A percentile compares a stretch with the other conserved stretches of the same genome.
These are phyloP conservation scores for Chrysotoxum bicinctum DNA, from an alignment of 2,888 invertebrate species.

Conservation along the genomic window DNA sequence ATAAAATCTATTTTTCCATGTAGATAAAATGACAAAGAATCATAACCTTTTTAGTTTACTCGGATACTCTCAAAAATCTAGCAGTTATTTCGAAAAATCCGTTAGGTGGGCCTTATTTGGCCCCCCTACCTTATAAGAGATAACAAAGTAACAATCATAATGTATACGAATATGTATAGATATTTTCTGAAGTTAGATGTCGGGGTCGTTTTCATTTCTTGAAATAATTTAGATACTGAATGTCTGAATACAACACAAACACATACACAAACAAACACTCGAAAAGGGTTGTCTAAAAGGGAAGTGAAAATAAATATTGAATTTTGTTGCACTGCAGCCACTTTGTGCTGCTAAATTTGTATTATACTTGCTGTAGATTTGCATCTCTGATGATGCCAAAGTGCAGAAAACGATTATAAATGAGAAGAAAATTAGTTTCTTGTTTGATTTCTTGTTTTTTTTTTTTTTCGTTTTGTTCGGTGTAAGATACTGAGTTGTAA, in stretches of 20 bases:
- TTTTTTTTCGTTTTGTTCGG: neutral
- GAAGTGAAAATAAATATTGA: constrained; percentile 18
- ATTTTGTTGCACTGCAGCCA: constrained; percentile 4
- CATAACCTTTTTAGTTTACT: no score
- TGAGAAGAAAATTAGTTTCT: neutral
- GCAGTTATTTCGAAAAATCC: no score
- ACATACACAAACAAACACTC: no score
- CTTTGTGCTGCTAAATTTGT: neutral
- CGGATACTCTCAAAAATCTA: no score
- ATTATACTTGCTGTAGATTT: neutral
- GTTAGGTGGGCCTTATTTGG: no score
- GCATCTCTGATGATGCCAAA: constrained; percentile 9
- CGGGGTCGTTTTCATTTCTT: constrained; percentile 15
- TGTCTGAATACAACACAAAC: neutral
- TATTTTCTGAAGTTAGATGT: neutral
- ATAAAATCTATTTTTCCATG: no score
- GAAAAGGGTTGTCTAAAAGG: neutral
- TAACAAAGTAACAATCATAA: constrained; percentile 38
- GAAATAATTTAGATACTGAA: constrained; percentile 19
- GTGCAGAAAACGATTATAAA: neutral
- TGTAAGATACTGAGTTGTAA: neutral
- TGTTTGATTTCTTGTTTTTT: neutral
- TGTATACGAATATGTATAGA: neutral
- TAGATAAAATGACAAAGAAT: no score
- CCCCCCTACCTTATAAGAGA: no score